These are phyloP conservation scores for Platyscapa corneri DNA, from an alignment of 1,140 invertebrate genomes.

Conservation along the genomic window DNA sequence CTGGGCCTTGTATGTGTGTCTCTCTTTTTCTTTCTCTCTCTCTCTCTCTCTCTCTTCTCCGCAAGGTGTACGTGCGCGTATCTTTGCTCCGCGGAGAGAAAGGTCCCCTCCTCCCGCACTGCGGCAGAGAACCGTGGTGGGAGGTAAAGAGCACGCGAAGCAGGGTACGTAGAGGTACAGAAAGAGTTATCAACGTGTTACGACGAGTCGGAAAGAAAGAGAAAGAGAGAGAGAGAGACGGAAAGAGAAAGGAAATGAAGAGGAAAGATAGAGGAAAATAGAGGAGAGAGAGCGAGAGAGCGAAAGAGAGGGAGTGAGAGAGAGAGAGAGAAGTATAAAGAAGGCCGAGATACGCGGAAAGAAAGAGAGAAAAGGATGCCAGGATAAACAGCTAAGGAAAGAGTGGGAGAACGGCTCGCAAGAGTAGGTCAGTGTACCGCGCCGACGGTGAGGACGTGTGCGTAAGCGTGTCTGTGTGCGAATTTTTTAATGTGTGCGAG, in stretches of 20 bases:
- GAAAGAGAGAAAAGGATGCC: conserved; percentile 36
- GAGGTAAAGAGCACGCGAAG: conserved; percentile 4
- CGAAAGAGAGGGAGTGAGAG: no score
- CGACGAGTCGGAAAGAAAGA: background rate
- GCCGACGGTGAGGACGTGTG: conserved; percentile 61
- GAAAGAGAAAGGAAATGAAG: conserved; percentile 42
- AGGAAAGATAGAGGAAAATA: no score
- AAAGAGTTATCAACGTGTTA: conserved; percentile 8
- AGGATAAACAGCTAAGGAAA: conserved; percentile 44
- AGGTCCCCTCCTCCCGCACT: background rate
- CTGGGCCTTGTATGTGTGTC: no score
- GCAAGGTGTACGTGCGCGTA: conserved; percentile 23
- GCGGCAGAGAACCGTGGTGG: background rate
- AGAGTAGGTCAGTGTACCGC: conserved; percentile 76
- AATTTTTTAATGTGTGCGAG: background rate
- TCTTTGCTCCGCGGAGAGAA: conserved; percentile 1
- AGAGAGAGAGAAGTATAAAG: no score
- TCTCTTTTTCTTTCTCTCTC: no score
- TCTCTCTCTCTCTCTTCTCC: background rate
- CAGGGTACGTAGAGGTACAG: background rate
- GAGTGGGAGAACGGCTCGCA: conserved; percentile 56
- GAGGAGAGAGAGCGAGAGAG: no score
- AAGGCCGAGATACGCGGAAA: no score
- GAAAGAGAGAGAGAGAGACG: conserved; percentile 32
- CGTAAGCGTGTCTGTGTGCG: background rate